Conservation (phyloP, 2,888 invertebrate species). For the Stegana nigrithorax region DNA sequence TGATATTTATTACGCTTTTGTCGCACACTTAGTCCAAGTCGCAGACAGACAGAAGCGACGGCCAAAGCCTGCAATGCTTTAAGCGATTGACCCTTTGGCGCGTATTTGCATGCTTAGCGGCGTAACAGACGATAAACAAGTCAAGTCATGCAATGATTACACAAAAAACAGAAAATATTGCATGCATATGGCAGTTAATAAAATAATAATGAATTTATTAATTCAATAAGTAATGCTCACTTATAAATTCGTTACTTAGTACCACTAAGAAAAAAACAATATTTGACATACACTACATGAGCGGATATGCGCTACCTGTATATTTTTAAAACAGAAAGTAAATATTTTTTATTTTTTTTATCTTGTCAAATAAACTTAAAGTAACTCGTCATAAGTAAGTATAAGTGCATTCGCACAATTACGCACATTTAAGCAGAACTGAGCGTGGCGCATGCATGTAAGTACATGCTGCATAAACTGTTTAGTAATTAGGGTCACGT, state of each 20-base stretch:
- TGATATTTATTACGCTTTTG: conserved; percentile 47
- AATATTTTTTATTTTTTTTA: too few species aligned
- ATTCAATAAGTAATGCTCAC: too few species aligned
- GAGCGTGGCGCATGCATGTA: conserved; percentile 13
- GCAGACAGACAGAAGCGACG: not conserved
- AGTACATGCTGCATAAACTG: too few species aligned
- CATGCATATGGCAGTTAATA: too few species aligned
- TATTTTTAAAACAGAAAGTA: conserved; percentile 19
- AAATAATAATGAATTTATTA: too few species aligned
- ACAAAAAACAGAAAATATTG: too few species aligned
- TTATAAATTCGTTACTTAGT: too few species aligned
- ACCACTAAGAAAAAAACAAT: not conserved
- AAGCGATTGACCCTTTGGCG: conserved; percentile 14
- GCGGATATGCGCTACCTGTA: too few species aligned
- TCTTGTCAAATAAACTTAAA: too few species aligned
- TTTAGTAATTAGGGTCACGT: conserved; percentile 53
- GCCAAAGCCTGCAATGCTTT: not conserved
- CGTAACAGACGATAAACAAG: too few species aligned
- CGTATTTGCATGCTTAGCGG: too few species aligned
- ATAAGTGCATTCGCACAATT: conserved; percentile 41
- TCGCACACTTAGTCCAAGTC: conserved; percentile 3
- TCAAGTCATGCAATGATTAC: too few species aligned
- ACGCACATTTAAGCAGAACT: conserved; percentile 28
- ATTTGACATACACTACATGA: not conserved
- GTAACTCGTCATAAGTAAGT: conserved; percentile 23